Evolutionary conservation across 1,140 invertebrate genomes (phyloP), one percentile per base, ranked within the genome.

Genomic region (Pectinophora gossypiella): DNA sequence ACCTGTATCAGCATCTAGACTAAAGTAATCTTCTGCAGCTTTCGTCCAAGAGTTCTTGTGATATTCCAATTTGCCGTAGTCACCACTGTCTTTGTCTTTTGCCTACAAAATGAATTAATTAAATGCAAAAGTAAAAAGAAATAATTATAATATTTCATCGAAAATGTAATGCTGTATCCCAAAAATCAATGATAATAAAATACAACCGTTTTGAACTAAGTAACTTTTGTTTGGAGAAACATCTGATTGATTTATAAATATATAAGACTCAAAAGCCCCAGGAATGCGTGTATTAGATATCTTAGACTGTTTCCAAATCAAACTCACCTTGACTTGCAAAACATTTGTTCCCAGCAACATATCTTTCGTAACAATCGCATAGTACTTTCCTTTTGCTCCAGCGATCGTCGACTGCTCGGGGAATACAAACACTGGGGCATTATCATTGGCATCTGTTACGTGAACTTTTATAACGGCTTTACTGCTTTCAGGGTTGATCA

Each of bases 391-490:
- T 43, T 76, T 83, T 7, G 82, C 85, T 0, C 51, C 69, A 10
- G 59, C 61, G n/a, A 88, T 80, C 6, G 73, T 78, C 0, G 79
- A 80, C 48, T 85, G 81, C 1, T 91, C 89, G 0, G 93, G 91
- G 54, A 94, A 94, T 0, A 95, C 78, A 74, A 97, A 98, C 53
- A 91, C 89, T 0, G 96, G 96, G 2, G 89, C 88, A 72, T 97
- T 97, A 69, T 98, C 96, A 69, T 98, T 98, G 0, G 95, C 91
- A 73, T 98, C 96, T 0, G 93, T 86, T 0, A 98, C 92, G 61
- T 95, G 93, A 3, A 98, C 91, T 55, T 94, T 94, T 0, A 98
- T 90, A 68, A 92, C 91, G 0, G 94, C 92, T 7, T 90, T 90
- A 61, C 93, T 94, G 48, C 91, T 90, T 7, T 92, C 91, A 0